Evolutionary conservation across 2,888 invertebrate genomes (phyloP), one percentile per base, ranked within the genome.

Genomic region (Cosmia trapezina): DNA sequence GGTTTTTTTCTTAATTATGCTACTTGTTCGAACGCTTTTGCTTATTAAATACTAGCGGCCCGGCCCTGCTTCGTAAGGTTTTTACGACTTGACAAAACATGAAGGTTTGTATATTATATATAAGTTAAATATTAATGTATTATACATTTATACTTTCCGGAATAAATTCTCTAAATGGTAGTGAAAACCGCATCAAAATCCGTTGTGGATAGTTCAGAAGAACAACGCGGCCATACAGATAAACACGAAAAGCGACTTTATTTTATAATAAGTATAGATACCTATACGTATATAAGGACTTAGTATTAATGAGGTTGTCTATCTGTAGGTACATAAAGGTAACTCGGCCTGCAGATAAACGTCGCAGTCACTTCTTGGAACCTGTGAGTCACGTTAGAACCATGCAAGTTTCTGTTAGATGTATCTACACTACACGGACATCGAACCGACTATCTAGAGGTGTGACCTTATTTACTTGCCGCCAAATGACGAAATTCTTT

Each of bases 341-440:
- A 76, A 69, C 66, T 74, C 70, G 62, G 59, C 53, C 73, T 72
- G 80, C 73, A 79, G 80, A 86, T 85, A 81, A 80, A 57, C 75
- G 73, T 67, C 71, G 74, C 71, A 81, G 72, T 59, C 76, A 71
- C 71, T 86, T 86, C 85, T 65, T 57, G 73, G 83, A 80, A 78
- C 62, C 78, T 69, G 81, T 92, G 92, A 93, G 82, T 93, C 93
- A 93, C 79, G 81, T 72, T 70, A 76, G 77, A 89, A 82, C 85
- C 85, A 91, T 89, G 90, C 87, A 80, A 82, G 80, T 77, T 67
- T 60, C 83, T 84, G 73, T 83, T 86, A 86, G 81, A 79, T 80
- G 70, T 41, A 41, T 8, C 1, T 78, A 79, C 75, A 37, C 80
- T 86, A 87, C 86, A 88, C 89, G 90, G 89, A 89, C 91, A 86